Base-by-base conservation (phyloP, 2,888 invertebrate genomes). In the Agrochola lota region DNA sequence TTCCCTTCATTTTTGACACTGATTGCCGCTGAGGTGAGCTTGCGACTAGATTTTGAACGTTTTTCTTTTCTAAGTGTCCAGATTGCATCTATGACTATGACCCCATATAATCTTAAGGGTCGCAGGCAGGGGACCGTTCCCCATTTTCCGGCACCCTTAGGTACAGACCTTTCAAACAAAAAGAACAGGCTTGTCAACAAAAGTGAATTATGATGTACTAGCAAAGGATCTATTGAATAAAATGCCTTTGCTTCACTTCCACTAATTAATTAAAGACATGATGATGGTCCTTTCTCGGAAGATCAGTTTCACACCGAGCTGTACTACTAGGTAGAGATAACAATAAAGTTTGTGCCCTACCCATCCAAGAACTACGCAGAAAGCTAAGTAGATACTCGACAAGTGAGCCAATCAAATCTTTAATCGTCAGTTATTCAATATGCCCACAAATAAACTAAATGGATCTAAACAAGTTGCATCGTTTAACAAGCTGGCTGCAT, bases 391-490 rank as follows among this genome's bases (percentile, higher is more conserved):
- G n/a, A 49, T 20, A 55, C n/a, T 63, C 17, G 57, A 57, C 26
- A 9, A 63, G 6, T 15, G 30, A 26, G 20, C 84, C 74, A 73
- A 80, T 85, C 66, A 84, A 52, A 84, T 64, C 40, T 80, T 79
- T 26, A 70, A 66, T 57, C 70, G 80, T 64, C 30, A 59, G 74
- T 71, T 85, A 81, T 69, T 81, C 59, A 75, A 81, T 71, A 78
- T 60, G 46, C 43, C 52, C 15, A 26, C 55, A 60, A 83, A 81
- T 46, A 85, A 81, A 81, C 69, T 62, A 72, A 80, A 80, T 71
- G 59, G 57, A 35, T 20, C 71, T 78, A 78, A 85, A 79, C 80
- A 84, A 71, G 43, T 78, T 84, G 83, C 83, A 83, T 83, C 69
- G 74, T 46, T 73, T 74, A 85, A 85, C 68, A 35, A 66, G 78